phyloP scores from a whole-genome alignment of 2,113 vertebrate species.

The Octodon degus region DNA sequence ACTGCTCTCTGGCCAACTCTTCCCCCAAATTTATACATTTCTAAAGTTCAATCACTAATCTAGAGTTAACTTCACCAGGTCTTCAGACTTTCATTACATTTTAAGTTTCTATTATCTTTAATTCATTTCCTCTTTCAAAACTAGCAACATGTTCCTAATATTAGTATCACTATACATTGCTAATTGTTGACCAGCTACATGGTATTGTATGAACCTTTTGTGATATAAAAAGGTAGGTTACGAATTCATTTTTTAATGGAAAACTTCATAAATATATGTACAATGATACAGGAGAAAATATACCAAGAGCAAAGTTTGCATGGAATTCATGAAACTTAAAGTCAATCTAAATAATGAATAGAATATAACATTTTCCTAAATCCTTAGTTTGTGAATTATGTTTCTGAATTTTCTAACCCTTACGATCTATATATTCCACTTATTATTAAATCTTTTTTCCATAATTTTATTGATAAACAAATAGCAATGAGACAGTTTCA shows the following conservation, averaged over 20 bases:
- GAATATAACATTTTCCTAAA: not conserved
- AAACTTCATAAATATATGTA: not conserved
- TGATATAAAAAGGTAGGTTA: not conserved
- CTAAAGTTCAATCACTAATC: not conserved
- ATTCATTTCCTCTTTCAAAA: conserved; percentile 10
- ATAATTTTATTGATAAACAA: too few species aligned
- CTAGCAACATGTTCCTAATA: not conserved
- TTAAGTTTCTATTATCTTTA: not conserved
- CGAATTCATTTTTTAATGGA: not conserved
- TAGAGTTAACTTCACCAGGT: not conserved
- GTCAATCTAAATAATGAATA: conserved; percentile 9
- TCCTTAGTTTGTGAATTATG: not conserved
- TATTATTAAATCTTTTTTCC: not conserved
- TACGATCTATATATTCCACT: not conserved
- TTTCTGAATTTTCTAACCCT: not conserved
- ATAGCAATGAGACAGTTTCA: too few species aligned
- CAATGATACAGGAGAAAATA: not conserved
- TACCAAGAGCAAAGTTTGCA: not conserved
- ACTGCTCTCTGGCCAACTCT: not conserved
- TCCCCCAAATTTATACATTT: not conserved
- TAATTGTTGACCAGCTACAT: not conserved
- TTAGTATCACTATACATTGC: not conserved
- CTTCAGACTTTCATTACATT: conserved; percentile 10
- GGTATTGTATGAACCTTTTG: not conserved
- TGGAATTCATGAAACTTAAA: not conserved